phyloP scores from a whole-genome alignment of 92 coral and sea anemone species.

The Palythoa grandiflora region DNA sequence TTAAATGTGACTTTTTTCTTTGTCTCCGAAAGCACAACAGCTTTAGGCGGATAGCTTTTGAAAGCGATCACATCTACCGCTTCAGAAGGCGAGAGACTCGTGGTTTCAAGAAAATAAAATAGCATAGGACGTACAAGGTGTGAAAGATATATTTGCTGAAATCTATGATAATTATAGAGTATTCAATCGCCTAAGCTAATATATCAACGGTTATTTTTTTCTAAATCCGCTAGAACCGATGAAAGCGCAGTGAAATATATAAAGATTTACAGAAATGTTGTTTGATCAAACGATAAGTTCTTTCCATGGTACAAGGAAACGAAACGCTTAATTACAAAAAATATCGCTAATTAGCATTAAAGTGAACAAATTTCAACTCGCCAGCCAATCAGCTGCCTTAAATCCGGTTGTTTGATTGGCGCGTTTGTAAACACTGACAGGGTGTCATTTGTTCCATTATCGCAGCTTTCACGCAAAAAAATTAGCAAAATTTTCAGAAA shows the following conservation, averaged over 20 bases:
- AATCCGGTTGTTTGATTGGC: constrained; percentile 81
- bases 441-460: constrained; percentile 75
- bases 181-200: neutral
- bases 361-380: constrained; percentile 86
- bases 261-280: constrained; percentile 37
- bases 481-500: constrained; percentile 71
- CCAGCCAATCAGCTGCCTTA: constrained; percentile 71
- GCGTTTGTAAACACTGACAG: constrained; percentile 80
- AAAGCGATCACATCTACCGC: constrained; percentile 78
- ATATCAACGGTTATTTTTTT: neutral
- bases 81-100: constrained; percentile 45
- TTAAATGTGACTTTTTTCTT: neutral
- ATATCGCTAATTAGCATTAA: constrained; percentile 93
- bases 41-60: constrained; percentile 72
- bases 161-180: neutral
- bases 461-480: constrained; percentile 70
- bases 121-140: neutral
- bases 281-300: constrained; percentile 73
- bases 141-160: neutral
- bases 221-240: neutral
- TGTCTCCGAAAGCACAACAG: constrained; percentile 36
- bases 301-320: constrained; percentile 65
- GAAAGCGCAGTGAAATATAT: constrained; percentile 20
- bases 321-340: constrained; percentile 87
- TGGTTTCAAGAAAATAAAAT: constrained; percentile 52